Conservation (phyloP, 2,797 vertebrate species). For the Smutsia gigantea region DNA sequence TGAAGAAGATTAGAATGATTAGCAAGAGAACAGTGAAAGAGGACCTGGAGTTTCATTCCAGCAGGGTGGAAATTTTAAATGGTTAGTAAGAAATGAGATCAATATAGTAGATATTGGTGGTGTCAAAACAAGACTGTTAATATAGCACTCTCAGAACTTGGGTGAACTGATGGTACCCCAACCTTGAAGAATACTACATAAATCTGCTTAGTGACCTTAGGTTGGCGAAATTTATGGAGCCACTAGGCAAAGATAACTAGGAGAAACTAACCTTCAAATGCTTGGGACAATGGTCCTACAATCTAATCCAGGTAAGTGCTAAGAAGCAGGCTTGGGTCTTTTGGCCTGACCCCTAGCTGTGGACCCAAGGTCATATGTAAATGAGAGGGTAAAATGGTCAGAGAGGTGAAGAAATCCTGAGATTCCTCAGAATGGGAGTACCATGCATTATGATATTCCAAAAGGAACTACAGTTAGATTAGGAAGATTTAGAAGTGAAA, state of each 20-base stretch:
- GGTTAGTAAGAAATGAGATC: background rate
- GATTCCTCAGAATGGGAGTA: background rate
- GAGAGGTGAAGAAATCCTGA: background rate
- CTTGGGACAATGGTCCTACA: background rate
- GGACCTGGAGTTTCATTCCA: background rate
- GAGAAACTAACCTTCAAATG: background rate
- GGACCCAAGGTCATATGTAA: background rate
- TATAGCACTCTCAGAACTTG: background rate
- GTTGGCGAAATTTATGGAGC: background rate
- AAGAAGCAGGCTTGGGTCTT: background rate
- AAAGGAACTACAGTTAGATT: background rate
- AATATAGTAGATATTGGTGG: background rate
- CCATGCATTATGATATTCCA: background rate
- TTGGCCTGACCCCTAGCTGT: background rate
- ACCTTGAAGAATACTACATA: background rate
- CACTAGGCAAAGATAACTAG: background rate
- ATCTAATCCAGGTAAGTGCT: background rate
- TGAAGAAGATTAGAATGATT: background rate
- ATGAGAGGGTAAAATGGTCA: background rate
- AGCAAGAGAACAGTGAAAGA: background rate
- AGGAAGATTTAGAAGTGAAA: background rate
- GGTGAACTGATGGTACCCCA: accelerated
- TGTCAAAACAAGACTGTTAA: background rate
- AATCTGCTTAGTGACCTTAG: background rate
- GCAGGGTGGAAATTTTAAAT: background rate